Percentiles rank a stretch among this genome's conserved stretches.
Evolutionary conservation across 2,113 vertebrate species (phyloP).

Genomic region (Rhombomys opimus): DNA sequence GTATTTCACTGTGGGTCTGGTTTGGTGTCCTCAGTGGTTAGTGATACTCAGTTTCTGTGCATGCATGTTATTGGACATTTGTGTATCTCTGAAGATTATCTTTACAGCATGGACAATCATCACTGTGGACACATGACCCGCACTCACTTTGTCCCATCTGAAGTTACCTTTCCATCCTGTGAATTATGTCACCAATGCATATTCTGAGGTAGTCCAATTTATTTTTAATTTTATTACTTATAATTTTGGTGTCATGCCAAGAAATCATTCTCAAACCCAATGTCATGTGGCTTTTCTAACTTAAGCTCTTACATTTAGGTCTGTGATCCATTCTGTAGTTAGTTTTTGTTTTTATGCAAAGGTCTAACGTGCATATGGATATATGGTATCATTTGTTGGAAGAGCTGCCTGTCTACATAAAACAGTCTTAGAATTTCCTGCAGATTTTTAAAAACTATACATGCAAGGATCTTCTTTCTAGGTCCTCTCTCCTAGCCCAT

Average conservation of each 20-base stretch:
- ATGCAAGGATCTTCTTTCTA: not conserved
- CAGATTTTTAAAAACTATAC: not conserved
- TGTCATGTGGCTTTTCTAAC: not conserved
- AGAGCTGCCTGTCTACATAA: not conserved
- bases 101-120: not conserved
- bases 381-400: not conserved
- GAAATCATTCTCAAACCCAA: not conserved
- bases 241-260: not conserved
- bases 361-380: not conserved
- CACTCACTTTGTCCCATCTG: not conserved
- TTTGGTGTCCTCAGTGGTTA: not conserved
- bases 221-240: not conserved
- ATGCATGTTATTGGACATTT: not conserved
- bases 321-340: not conserved
- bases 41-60: not conserved
- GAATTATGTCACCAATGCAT: not conserved
- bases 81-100: not conserved
- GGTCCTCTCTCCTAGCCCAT: not conserved
- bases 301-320: not conserved
- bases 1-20: not conserved
- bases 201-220: not conserved
- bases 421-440: not conserved
- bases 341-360: not conserved
- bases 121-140: not conserved
- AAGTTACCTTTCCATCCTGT: not conserved